These are phyloP conservation scores for Gallinago paraguaiae DNA, from an alignment of 2,113 vertebrate genomes.

Conservation along the genomic window DNA sequence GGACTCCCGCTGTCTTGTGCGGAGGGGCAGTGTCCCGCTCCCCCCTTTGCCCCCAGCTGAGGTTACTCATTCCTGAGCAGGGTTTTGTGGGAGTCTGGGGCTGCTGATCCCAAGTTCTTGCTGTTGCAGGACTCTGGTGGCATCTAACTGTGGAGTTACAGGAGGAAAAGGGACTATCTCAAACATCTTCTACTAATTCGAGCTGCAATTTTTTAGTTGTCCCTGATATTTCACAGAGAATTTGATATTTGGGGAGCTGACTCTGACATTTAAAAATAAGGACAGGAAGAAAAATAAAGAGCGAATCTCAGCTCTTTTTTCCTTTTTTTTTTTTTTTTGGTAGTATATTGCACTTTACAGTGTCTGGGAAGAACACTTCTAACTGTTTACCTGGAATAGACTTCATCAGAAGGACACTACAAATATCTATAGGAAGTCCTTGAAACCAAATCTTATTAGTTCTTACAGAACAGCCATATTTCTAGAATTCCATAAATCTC, in stretches of 20 bases:
- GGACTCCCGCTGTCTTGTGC: background rate
- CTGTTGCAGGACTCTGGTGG: background rate
- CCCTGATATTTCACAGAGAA: background rate
- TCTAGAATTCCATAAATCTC: background rate
- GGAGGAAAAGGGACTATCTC: background rate
- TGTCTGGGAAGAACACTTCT: background rate
- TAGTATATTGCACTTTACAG: background rate
- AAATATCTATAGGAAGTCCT: background rate
- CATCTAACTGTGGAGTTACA: background rate
- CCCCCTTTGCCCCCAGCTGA: no score
- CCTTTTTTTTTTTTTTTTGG: background rate
- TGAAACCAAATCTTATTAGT: background rate
- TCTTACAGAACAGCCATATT: background rate
- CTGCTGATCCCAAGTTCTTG: background rate
- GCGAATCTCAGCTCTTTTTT: background rate
- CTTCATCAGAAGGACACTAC: background rate
- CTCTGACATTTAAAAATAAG: background rate
- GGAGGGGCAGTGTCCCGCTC: background rate
- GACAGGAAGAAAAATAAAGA: background rate
- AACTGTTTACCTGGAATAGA: background rate
- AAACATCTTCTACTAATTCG: background rate
- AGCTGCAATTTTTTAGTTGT: background rate
- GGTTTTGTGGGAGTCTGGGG: background rate
- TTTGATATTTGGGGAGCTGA: background rate
- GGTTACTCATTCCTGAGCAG: background rate